These are phyloP conservation scores for Acanthococcus lagerstroemiae DNA, from an alignment of 2,888 invertebrate species.

Conservation along the genomic window DNA sequence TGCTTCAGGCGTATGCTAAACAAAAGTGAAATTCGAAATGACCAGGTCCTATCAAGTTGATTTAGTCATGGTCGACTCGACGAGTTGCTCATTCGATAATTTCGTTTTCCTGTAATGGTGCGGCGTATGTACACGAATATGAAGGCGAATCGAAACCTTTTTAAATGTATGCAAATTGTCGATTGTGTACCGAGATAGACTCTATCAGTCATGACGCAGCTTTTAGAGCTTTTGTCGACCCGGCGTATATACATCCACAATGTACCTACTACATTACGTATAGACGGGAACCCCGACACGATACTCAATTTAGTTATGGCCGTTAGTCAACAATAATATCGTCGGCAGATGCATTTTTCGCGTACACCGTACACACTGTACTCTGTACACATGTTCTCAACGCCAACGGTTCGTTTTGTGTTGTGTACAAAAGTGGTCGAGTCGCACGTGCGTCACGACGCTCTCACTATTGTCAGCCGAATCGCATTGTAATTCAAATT, in stretches of 20 bases:
- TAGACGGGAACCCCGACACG: background rate
- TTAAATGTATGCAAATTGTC: too few relatives aligned
- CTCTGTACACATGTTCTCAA: background rate
- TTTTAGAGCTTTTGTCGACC: constrained; percentile 18
- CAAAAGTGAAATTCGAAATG: too few relatives aligned
- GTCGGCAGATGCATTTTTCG: constrained; percentile 24
- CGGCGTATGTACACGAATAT: too few relatives aligned
- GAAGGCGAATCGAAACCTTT: too few relatives aligned
- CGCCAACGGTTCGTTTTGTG: constrained; percentile 13
- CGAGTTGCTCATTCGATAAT: too few relatives aligned
- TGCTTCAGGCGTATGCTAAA: too few relatives aligned
- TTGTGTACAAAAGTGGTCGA: constrained; percentile 6
- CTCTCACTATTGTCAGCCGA: constrained; percentile 17
- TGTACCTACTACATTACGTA: too few relatives aligned
- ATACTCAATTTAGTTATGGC: constrained; percentile 15
- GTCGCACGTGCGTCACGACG: constrained; percentile 22
- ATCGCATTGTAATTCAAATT: constrained; percentile 18
- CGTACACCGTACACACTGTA: constrained; percentile 10
- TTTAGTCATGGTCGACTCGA: too few relatives aligned
- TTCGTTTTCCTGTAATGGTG: too few relatives aligned
- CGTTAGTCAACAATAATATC: constrained; percentile 20
- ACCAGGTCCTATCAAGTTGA: too few relatives aligned
- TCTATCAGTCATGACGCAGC: too few relatives aligned
- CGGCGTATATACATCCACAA: background rate
- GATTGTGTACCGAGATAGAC: too few relatives aligned